Base-by-base conservation (phyloP, 2,888 invertebrate genomes). In the Invenusta paracnida region DNA sequence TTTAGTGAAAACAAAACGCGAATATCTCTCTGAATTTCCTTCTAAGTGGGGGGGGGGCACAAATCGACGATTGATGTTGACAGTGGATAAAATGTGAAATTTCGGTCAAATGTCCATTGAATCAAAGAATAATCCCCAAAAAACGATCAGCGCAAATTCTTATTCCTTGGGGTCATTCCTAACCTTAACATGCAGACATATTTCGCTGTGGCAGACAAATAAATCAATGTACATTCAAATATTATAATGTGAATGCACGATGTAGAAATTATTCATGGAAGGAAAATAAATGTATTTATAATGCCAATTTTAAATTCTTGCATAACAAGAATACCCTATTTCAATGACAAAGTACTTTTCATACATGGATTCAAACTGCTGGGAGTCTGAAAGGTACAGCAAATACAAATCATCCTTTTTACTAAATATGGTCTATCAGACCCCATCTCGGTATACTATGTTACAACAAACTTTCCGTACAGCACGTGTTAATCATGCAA, bases 101-200 rank as follows among this genome's bases (percentile, higher is more conserved):
- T 17, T 73, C 25, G 5, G 73, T 73, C 73, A 73, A 73, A 73
- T 73, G 73, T 73, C 73, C 23, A 73, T 73, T 73, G 73, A 73
- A 73, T 73, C 73, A 73, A 73, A 73, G 73, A 73, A 73, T 73
- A 73, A 73, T 73, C 27, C 73, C 27, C 73, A 73, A 73, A 73
- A 73, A 73, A 73, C 73, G 23, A 73, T 73, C 23, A 73, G 73
- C 73, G 23, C 73, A 73, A 23, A 73, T 73, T 48, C 17, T 17
- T 48, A 48, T 48, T 73, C 73, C 73, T 23, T 73, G 73, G 27
- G 73, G 27, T 73, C 2, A 73, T 73, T 73, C 73, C 23, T 48
- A 17, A 11, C 17, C 17, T 17, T 48, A 48, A 48, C 48, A 48
- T 17, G 17, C 48, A 48, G 17, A 25, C 17, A 73, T 25, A 73